These are phyloP conservation scores for Pseudopodoces humilis DNA, from an alignment of 2,113 vertebrate genomes.

Conservation along the genomic window DNA sequence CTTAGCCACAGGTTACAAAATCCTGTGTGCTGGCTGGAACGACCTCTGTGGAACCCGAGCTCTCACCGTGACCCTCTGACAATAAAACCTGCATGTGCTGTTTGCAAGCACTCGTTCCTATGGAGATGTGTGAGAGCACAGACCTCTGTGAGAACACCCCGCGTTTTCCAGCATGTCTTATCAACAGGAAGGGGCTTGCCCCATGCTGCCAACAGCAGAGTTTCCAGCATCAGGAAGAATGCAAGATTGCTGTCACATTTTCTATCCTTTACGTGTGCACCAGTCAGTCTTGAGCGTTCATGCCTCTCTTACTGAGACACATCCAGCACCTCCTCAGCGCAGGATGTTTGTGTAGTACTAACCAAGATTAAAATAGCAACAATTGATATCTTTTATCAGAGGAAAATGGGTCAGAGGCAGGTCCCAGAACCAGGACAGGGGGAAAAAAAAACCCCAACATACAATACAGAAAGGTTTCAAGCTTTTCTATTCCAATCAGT, in stretches of 20 bases:
- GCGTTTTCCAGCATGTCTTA: background rate
- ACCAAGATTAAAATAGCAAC: background rate
- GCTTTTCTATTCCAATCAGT: background rate
- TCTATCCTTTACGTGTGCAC: background rate
- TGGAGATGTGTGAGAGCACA: background rate
- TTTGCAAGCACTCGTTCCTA: background rate
- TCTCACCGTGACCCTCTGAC: background rate
- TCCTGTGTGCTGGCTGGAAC: fast-evolving
- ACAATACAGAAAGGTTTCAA: background rate
- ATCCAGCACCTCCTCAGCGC: background rate
- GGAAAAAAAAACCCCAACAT: background rate
- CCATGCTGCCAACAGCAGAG: fast-evolving
- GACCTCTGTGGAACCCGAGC: background rate
- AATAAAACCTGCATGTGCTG: background rate
- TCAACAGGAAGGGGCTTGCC: background rate
- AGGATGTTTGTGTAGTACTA: background rate
- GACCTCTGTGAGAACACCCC: background rate
- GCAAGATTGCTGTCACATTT: background rate
- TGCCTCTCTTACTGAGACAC: background rate
- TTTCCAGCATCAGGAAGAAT: background rate
- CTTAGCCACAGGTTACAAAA: background rate
- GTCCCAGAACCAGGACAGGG: background rate
- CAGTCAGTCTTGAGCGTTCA: fast-evolving
- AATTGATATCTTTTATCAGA: background rate
- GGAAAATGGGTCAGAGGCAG: background rate